Evolutionary conservation across 2,113 vertebrate species (phyloP).

Genomic region (Perccottus glenii): DNA sequence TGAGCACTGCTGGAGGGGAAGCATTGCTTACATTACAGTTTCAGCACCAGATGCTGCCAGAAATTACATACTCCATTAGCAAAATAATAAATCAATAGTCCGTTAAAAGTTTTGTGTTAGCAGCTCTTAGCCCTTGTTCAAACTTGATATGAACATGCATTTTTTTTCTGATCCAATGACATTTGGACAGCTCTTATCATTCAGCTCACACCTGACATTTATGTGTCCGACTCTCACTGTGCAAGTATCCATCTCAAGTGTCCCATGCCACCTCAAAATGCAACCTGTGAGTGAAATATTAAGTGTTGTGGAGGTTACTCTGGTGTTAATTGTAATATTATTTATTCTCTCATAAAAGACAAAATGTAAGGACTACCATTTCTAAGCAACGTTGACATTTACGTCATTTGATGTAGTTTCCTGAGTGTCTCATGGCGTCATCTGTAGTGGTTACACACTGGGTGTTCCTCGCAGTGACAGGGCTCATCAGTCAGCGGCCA

Average conservation of each 20-base stretch:
- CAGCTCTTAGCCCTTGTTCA: no score
- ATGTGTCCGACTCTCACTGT: neutral
- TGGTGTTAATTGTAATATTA: neutral
- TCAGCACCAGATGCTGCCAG: no score
- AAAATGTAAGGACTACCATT: neutral
- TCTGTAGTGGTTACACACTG: slow-evolving; percentile 31
- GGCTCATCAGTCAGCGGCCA: slow-evolving; percentile 56
- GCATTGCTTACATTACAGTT: no score
- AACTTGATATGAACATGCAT: neutral
- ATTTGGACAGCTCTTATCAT: slow-evolving; percentile 1
- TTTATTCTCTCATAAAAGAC: no score
- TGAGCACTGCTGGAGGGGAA: no score
- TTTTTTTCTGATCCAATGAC: neutral
- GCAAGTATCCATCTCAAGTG: neutral
- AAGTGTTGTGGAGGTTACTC: neutral
- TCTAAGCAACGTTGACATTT: slow-evolving; percentile 3
- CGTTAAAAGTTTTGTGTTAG: no score
- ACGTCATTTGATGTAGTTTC: slow-evolving; percentile 14
- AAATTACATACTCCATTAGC: no score
- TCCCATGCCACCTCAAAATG: neutral
- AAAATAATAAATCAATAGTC: no score
- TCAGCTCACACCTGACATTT: slow-evolving; percentile 2
- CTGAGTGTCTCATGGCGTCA: neutral
- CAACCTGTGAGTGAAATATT: neutral
- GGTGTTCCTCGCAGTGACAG: slow-evolving; percentile 53